Evolutionary conservation across 2,888 invertebrate genomes (phyloP).

Genomic region (Lepidochrysops patricia): DNA sequence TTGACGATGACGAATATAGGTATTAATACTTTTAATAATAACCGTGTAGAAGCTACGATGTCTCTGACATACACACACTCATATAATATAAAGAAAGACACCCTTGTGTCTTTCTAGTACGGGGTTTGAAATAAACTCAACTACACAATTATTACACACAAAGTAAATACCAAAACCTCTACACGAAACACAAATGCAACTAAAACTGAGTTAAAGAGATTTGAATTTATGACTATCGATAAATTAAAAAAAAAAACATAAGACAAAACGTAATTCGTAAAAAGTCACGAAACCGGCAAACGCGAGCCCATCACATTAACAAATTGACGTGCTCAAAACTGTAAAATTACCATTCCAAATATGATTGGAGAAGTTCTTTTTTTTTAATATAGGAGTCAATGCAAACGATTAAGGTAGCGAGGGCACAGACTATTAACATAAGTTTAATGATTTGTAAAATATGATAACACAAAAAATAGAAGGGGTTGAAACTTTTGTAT

Average conservation of each 20-base stretch:
- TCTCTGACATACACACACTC: too few relatives aligned
- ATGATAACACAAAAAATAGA: constrained; percentile 17
- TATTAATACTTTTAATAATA: too few relatives aligned
- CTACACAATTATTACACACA: not conserved
- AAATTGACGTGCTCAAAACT: constrained; percentile 71
- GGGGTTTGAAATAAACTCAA: too few relatives aligned
- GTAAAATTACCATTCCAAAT: constrained; percentile 66
- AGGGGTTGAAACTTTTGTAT: constrained; percentile 1
- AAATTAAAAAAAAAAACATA: constrained; percentile 31
- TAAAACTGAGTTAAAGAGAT: constrained; percentile 20
- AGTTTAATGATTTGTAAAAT: constrained; percentile 52
- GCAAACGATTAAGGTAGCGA: constrained; percentile 33
- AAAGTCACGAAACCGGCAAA: constrained; percentile 57
- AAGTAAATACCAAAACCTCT: not conserved
- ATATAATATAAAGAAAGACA: too few relatives aligned
- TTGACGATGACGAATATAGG: too few relatives aligned
- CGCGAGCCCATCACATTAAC: constrained; percentile 50
- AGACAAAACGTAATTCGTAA: constrained; percentile 41
- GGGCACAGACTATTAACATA: constrained; percentile 44
- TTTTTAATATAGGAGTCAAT: constrained; percentile 31
- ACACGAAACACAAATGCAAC: not conserved
- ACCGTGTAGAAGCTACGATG: too few relatives aligned
- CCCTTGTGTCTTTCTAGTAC: too few relatives aligned
- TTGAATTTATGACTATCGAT: constrained; percentile 36
- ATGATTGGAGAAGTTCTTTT: constrained; percentile 37